Conservation (phyloP, 1,140 invertebrate species). For the Orussus abietinus region DNA sequence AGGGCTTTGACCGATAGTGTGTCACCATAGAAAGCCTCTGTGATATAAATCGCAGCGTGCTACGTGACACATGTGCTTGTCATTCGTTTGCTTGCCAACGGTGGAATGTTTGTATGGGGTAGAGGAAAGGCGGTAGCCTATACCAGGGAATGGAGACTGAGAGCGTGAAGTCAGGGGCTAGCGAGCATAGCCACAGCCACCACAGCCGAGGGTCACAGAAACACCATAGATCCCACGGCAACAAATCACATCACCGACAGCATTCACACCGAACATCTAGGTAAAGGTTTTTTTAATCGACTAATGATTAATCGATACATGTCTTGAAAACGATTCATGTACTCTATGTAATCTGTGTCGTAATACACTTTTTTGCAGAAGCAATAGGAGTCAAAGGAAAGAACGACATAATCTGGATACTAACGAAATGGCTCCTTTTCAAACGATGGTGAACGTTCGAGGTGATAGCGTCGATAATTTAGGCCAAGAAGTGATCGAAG, state of each 20-base stretch:
- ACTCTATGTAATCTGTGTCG: too few relatives aligned
- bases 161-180: conserved; percentile 51
- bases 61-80: conserved; percentile 23
- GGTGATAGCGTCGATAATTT: conserved; percentile 61
- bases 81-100: conserved; percentile 10
- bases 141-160: conserved; percentile 52
- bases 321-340: too few relatives aligned
- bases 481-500: conserved; percentile 82
- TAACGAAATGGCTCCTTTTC: conserved; percentile 68
- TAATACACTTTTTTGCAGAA: conserved; percentile 28
- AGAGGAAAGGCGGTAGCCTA: conserved; percentile 35
- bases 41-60: too few relatives aligned
- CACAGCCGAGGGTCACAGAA: conserved; percentile 42
- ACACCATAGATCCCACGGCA: conserved; percentile 45
- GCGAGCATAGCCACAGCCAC: conserved; percentile 51
- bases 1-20: not conserved
- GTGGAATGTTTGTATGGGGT: conserved; percentile 38
- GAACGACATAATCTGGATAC: conserved; percentile 40
- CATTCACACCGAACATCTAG: conserved; percentile 51
- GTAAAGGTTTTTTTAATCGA: conserved; percentile 22
- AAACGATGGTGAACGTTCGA: conserved; percentile 74
- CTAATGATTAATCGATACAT: conserved; percentile 7
- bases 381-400: conserved; percentile 44
- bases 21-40: not conserved
- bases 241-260: conserved; percentile 47